Evolutionary conservation across 1,140 invertebrate genomes (phyloP), one percentile per base, ranked within the genome.

Genomic region (Aphis gossypii): DNA sequence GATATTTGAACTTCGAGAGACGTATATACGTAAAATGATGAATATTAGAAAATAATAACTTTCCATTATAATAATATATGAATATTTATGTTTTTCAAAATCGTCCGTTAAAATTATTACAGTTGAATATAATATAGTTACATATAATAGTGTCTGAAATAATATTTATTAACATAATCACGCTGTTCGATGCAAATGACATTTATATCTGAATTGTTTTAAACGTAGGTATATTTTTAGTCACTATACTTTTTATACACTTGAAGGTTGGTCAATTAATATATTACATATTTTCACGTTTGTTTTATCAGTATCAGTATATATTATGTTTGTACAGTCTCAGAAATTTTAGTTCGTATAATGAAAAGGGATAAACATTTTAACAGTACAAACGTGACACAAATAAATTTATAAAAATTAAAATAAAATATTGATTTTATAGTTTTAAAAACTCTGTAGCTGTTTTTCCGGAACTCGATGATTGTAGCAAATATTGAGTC

Each of bases 241-340:
- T 76, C 5, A 18, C 60, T 30, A 51, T 18, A 51, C 48, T 51
- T 51, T 51, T 51, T 51, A 51, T 14, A 18, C 48, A 76, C 60
- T 68, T 30, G 30, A n/a, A 3, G 14, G 60, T n/a, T 76, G 30
- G 60, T 76, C 60, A n/a, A 76, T 76, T 76, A 76, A n/a, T 76
- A 76, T 76, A 76, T 68, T n/a, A 68, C 60, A 76, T 76, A 76
- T 76, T 76, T 76, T 76, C 60, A 76, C 60, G 60, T 76, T n/a
- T 76, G 14, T 76, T 76, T 76, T 76, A 76, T 76, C 60, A 76
- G 60, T 76, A 30, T 30, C 46, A 60, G 11, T 30, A 60, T 18
- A n/a, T 68, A n/a, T 6, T 68, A n/a, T 68, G 11, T 68, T n/a
- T 76, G 60, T 51, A 51, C 14, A 76, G 60, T n/a, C 14, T 14